Conservation (phyloP, 2,797 vertebrate species). For the Enoplosus armatus region DNA sequence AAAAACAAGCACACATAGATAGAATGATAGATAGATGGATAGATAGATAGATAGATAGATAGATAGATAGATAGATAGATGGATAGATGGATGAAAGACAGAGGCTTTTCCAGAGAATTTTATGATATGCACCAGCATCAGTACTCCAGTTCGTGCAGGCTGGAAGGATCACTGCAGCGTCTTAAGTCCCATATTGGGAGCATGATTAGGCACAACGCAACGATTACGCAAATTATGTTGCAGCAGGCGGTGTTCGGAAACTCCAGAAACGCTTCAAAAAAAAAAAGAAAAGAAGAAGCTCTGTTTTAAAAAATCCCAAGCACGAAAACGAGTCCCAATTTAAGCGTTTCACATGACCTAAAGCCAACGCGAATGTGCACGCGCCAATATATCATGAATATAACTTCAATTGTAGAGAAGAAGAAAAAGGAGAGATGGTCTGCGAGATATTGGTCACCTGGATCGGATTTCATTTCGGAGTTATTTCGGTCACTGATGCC, state of each 20-base stretch:
- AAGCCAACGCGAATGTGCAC: conserved; percentile 24
- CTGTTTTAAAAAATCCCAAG: conserved; percentile 1
- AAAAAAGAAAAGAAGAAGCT: too few species aligned
- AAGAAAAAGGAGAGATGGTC: neutral
- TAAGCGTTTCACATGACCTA: conserved; percentile 13
- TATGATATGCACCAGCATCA: conserved; percentile 66
- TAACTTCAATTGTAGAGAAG: conserved; percentile 24
- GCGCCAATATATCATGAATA: conserved; percentile 8
- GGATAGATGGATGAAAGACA: neutral
- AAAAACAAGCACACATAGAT: conserved; percentile 48
- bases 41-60: conserved; percentile 56
- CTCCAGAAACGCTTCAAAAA: conserved; percentile 63
- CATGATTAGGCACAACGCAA: conserved; percentile 85
- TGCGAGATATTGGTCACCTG: conserved; percentile 55
- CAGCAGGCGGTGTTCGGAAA: conserved; percentile 77
- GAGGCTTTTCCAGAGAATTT: conserved; percentile 44
- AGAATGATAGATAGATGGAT: conserved; percentile 55
- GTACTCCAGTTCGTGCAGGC: conserved; percentile 71
- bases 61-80: conserved; percentile 56
- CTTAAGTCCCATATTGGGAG: conserved; percentile 83
- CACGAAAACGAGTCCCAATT: conserved; percentile 48
- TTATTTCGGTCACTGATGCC: conserved; percentile 71
- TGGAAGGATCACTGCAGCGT: conserved; percentile 82
- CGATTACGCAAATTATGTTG: conserved; percentile 85
- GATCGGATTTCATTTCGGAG: conserved; percentile 69